Conservation (phyloP, 2,797 vertebrate genomes). For the Poeciliopsis infans region DNA sequence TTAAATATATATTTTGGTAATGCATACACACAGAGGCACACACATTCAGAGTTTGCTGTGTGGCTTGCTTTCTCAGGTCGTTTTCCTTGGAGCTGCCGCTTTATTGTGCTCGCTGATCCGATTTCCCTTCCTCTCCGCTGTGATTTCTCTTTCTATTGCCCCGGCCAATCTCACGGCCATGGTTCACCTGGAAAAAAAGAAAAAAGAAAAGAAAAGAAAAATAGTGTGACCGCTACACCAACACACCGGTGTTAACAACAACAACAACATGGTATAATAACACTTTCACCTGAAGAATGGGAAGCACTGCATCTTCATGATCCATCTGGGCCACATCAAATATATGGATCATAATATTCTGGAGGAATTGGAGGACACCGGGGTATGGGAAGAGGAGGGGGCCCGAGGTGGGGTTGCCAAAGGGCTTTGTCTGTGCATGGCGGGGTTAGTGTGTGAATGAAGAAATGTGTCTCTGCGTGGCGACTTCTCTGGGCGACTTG, state of each 20-base stretch:
- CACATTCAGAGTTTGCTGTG: slow-evolving; percentile 26
- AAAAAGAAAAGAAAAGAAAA: slow-evolving; percentile 47
- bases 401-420: slow-evolving; percentile 3
- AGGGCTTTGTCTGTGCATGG: slow-evolving; percentile 11
- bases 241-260: slow-evolving; percentile 50
- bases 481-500: not conserved
- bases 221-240: slow-evolving; percentile 53
- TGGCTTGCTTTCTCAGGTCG: slow-evolving; percentile 60
- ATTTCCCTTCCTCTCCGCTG: slow-evolving; percentile 72
- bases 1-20: slow-evolving; percentile 67
- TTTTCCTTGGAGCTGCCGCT: slow-evolving; percentile 69
- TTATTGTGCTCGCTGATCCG: slow-evolving; percentile 77
- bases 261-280: slow-evolving; percentile 60
- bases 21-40: slow-evolving; percentile 11
- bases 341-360: slow-evolving; percentile 64
- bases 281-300: slow-evolving; percentile 59
- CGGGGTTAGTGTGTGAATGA: slow-evolving; percentile 12
- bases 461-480: not conserved
- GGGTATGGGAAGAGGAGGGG: slow-evolving; percentile 3
- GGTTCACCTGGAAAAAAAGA: slow-evolving; percentile 51
- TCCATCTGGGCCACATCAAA: slow-evolving; percentile 67
- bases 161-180: slow-evolving; percentile 67
- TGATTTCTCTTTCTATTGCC: slow-evolving; percentile 76
- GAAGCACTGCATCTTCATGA: slow-evolving; percentile 64
- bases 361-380: slow-evolving; percentile 27